Evolutionary conservation across 2,888 invertebrate species (phyloP).

Genomic region (Sinotaia quadrata): DNA sequence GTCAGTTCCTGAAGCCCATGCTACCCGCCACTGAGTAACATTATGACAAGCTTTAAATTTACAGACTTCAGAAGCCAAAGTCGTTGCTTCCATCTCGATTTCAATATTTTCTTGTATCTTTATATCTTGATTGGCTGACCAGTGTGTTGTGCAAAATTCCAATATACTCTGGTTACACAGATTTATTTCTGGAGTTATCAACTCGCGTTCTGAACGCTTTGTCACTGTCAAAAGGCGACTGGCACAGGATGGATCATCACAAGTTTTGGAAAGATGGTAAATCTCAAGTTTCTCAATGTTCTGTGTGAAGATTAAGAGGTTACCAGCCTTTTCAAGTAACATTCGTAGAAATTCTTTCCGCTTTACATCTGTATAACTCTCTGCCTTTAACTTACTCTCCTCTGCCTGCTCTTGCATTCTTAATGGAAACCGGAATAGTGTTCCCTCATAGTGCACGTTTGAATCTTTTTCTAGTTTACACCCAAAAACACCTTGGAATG

Average conservation of each 20-base stretch:
- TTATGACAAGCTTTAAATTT: not conserved
- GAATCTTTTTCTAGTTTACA: constrained; percentile 29
- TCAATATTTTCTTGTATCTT: constrained; percentile 14
- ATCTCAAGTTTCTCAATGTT: constrained; percentile 56
- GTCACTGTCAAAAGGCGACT: constrained; percentile 4
- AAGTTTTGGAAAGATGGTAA: constrained; percentile 46
- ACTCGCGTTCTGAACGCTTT: not conserved
- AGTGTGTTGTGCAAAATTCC: not conserved
- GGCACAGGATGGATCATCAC: not conserved
- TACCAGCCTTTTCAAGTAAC: constrained; percentile 53
- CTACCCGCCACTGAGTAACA: not conserved
- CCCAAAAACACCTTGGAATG: constrained; percentile 54
- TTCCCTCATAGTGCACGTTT: constrained; percentile 49
- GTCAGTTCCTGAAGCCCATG: not conserved
- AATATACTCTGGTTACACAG: not conserved
- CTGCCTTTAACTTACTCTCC: constrained; percentile 57
- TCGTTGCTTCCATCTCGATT: constrained; percentile 14
- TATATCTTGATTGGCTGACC: not conserved
- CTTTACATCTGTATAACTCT: constrained; percentile 55
- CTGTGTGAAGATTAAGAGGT: constrained; percentile 67
- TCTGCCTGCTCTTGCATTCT: constrained; percentile 58
- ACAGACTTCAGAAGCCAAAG: not conserved
- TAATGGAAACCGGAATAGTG: constrained; percentile 67
- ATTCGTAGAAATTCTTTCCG: constrained; percentile 52
- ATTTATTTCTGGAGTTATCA: not conserved